Percentiles rank a stretch among this genome's conserved stretches.
Evolutionary conservation across 1,140 invertebrate genomes (phyloP).

Genomic region (Achroia grisella): DNA sequence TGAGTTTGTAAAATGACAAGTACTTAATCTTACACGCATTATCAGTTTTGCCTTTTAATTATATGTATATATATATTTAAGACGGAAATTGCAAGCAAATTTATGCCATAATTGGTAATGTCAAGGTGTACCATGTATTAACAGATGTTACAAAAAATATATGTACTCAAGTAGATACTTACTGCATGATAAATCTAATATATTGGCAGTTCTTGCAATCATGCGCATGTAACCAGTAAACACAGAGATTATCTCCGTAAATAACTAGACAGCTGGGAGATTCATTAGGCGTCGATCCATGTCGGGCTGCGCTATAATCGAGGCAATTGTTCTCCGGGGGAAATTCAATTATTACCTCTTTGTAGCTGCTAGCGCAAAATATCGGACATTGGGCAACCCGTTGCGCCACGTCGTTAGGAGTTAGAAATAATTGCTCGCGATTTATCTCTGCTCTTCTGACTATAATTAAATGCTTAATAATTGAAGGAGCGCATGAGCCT

Average conservation of each 20-base stretch:
- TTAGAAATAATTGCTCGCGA: constrained; percentile 52
- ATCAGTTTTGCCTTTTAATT: too few species aligned
- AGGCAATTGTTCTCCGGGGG: constrained; percentile 64
- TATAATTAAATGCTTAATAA: constrained; percentile 62
- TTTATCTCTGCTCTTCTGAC: constrained; percentile 43
- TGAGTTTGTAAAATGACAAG: too few species aligned
- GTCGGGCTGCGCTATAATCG: constrained; percentile 63
- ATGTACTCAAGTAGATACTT: constrained; percentile 32
- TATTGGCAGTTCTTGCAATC: constrained; percentile 68
- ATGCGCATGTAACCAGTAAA: constrained; percentile 66
- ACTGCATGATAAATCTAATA: constrained; percentile 60
- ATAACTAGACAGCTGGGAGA: constrained; percentile 69
- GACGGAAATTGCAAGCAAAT: constrained; percentile 15
- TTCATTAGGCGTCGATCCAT: constrained; percentile 71
- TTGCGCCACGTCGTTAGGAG: constrained; percentile 37
- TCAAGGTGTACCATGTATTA: too few species aligned
- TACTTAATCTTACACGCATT: too few species aligned
- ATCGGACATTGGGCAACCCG: constrained; percentile 42
- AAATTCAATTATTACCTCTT: constrained; percentile 66
- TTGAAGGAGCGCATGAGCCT: constrained; percentile 34
- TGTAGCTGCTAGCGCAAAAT: constrained; percentile 42
- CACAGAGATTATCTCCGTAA: constrained; percentile 69
- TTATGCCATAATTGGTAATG: too few species aligned
- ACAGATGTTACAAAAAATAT: too few species aligned
- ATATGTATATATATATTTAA: background rate